phyloP scores from a whole-genome alignment of 2,888 invertebrate species.

The Parnassius apollo region DNA sequence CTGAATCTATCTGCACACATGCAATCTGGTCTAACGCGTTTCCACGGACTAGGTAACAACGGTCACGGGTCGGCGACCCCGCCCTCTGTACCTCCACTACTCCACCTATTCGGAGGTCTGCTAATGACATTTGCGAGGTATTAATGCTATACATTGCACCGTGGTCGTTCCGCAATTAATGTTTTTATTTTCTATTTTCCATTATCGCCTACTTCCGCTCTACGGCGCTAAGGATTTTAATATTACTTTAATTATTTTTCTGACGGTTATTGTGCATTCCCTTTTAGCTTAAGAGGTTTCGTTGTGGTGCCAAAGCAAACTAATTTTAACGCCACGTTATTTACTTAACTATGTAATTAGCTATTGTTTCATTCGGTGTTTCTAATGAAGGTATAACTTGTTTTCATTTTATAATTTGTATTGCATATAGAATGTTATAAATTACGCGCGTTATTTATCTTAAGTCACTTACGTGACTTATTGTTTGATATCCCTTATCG shows the following conservation, averaged over 20 bases:
- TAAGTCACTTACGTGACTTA: no score
- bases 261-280: slow-evolving; percentile 19
- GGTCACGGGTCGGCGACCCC: slow-evolving; percentile 42
- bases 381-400: background rate
- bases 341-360: slow-evolving; percentile 10
- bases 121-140: slow-evolving; percentile 59
- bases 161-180: slow-evolving; percentile 26
- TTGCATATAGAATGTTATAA: no score
- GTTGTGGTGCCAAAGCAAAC: slow-evolving; percentile 4
- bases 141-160: slow-evolving; percentile 37
- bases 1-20: slow-evolving; percentile 9
- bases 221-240: slow-evolving; percentile 22
- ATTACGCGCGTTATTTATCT: no score
- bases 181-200: slow-evolving; percentile 28
- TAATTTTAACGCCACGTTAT: slow-evolving; percentile 3
- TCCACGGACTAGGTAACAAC: slow-evolving; percentile 35
- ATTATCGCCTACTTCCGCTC: slow-evolving; percentile 26
- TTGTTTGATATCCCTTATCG: no score
- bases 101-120: slow-evolving; percentile 36
- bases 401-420: slow-evolving; percentile 1
- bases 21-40: slow-evolving; percentile 15
- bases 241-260: slow-evolving; percentile 26
- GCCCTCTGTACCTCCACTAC: slow-evolving; percentile 28
- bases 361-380: slow-evolving; percentile 3
- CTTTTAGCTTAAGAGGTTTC: slow-evolving; percentile 9